phyloP scores from a whole-genome alignment of 2,797 vertebrate genomes.

The Setipinna tenuifilis region DNA sequence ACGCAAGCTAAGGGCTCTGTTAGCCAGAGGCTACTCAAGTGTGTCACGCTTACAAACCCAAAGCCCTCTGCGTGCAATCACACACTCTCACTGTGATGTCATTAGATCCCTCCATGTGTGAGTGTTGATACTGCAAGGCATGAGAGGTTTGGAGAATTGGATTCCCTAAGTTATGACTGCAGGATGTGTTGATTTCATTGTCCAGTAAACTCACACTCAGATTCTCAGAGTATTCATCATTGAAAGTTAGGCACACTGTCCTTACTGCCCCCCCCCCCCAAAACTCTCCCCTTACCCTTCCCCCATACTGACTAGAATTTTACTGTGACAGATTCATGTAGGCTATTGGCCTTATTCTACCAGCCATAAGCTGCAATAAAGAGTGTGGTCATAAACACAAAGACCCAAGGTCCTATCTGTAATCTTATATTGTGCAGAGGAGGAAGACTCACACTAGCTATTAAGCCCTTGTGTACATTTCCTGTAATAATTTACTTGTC shows the following conservation, averaged over 20 bases:
- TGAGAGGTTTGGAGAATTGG: background rate
- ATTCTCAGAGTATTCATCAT: no score
- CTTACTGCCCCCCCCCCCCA: no score
- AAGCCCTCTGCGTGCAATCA: background rate
- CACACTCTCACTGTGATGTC: background rate
- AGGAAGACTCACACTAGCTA: background rate
- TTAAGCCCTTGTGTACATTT: background rate
- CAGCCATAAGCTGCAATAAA: no score
- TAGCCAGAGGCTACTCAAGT: background rate
- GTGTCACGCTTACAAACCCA: background rate
- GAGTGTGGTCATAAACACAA: no score
- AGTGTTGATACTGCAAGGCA: background rate
- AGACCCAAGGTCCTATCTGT: no score
- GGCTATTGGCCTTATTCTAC: no score
- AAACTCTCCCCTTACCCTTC: no score
- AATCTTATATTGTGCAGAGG: no score
- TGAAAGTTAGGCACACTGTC: background rate
- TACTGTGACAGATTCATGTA: no score
- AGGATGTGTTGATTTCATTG: background rate
- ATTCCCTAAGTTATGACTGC: background rate
- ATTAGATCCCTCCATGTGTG: background rate
- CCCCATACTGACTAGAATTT: no score
- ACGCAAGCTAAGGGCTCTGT: background rate
- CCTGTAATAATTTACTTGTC: background rate
- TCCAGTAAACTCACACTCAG: no score